Conservation (phyloP, 2,797 vertebrate species). For the Hyperoplus immaculatus region DNA sequence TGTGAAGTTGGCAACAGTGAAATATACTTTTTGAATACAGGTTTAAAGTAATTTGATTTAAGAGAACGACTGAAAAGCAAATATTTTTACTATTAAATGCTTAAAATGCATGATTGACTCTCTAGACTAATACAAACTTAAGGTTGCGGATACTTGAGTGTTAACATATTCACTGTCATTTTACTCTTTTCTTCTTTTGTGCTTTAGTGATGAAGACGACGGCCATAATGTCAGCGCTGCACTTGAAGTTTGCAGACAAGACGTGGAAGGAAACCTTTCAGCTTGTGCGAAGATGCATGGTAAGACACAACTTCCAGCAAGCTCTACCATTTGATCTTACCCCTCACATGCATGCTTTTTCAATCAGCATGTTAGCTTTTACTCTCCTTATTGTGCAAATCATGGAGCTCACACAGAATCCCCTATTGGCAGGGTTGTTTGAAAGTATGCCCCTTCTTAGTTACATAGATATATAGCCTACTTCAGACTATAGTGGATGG, state of each 20-base stretch:
- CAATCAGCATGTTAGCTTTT: not conserved
- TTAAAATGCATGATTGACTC: no score
- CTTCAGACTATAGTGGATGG: not conserved
- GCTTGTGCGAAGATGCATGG: conserved; percentile 89
- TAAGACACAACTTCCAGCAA: conserved; percentile 66
- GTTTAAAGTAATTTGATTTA: not conserved
- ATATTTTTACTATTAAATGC: not conserved
- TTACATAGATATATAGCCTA: not conserved
- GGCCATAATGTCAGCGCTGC: conserved; percentile 78
- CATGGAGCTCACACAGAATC: not conserved
- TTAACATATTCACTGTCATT: not conserved
- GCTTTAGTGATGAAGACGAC: conserved; percentile 45
- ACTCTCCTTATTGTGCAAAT: not conserved
- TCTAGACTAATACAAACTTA: no score
- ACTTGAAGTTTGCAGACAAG: conserved; percentile 86
- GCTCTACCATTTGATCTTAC: not conserved
- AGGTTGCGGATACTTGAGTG: not conserved
- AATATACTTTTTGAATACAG: no score
- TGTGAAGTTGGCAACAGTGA: no score
- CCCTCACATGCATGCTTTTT: not conserved
- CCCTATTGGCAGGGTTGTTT: not conserved
- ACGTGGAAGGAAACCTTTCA: conserved; percentile 89
- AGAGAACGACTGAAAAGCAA: not conserved
- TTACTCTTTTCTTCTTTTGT: not conserved
- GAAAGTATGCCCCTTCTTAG: no score